Evolutionary conservation across 2,888 invertebrate genomes (phyloP), one percentile per base, ranked within the genome.

Genomic region (Scaptomyza tumidula): DNA sequence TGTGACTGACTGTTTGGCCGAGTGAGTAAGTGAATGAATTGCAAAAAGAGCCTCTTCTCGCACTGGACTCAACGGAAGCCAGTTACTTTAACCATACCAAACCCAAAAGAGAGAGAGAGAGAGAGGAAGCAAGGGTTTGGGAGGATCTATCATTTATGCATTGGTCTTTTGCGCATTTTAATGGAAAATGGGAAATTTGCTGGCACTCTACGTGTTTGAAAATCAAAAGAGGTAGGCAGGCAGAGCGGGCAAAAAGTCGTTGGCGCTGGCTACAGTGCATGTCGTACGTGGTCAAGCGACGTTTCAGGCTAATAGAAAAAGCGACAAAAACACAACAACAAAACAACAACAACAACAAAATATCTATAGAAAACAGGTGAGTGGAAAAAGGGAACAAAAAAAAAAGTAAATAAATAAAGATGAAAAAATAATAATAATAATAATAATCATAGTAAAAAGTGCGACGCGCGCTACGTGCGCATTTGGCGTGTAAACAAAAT

Each of bases 401-500:
- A 59, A n/a, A 45, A 56, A 10, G 27, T 10, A 52, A 75, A 68
- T 48, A 48, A 49, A 49, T 33, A 39, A 33, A 37, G 35, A 54
- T 29, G 33, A n/a, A 50, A 33, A 62, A 41, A 67, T 35, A 56
- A 69, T 45, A 50, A 74, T 45, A 50, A 74, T 65, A 86, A 68
- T 72, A 86, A 80, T 80, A 86, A 86, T 80, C 86, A 88, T 77
- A 70, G 69, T 84, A 84, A 83, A 88, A 86, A 87, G 85, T 75
- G 85, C 68, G 75, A 74, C 64, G 82, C 63, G 57, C 53, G 69
- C 64, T 88, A 84, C 83, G 83, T 83, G 83, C 74, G 83, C 85
- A 84, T 88, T 84, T 87, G 89, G 70, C 79, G 81, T 87, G 88
- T 84, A 84, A 84, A 84, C 85, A 84, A 85, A 87, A 84, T 87